A percentile compares a stretch with the other conserved stretches of the same genome.
These are phyloP conservation scores for Augochlora pura DNA, from an alignment of 1,140 invertebrate species.

Conservation along the genomic window DNA sequence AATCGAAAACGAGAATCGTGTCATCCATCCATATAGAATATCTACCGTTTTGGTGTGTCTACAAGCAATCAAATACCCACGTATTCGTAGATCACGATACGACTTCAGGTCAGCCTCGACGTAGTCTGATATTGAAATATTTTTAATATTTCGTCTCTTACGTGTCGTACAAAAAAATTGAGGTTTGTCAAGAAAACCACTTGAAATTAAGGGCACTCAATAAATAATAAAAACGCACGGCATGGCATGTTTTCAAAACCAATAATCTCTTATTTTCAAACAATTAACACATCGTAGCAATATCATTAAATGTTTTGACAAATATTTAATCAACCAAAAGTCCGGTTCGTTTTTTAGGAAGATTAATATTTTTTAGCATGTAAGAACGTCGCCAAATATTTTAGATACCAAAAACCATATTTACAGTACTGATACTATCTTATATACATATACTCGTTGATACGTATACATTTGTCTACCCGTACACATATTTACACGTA, in stretches of 20 bases:
- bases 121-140: background rate
- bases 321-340: background rate
- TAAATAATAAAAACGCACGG: too few species aligned
- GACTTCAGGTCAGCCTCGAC: background rate
- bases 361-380: background rate
- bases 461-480: too few species aligned
- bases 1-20: background rate
- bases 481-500: background rate
- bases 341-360: background rate
- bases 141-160: background rate
- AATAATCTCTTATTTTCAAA: background rate
- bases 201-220: constrained; percentile 1
- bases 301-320: background rate
- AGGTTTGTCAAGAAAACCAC: background rate
- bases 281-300: background rate
- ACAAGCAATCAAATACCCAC: background rate
- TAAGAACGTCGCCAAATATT: background rate
- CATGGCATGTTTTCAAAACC: too few species aligned
- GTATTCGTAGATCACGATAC: background rate
- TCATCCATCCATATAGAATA: too few species aligned
- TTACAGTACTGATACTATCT: background rate
- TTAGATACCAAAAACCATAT: background rate
- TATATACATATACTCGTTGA: background rate
- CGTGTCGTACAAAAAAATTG: background rate
- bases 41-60: too few species aligned